A percentile compares a stretch with the other conserved stretches of the same genome.
Evolutionary conservation across 1,140 invertebrate species (phyloP).

Genomic region (Temnothorax nylanderi): DNA sequence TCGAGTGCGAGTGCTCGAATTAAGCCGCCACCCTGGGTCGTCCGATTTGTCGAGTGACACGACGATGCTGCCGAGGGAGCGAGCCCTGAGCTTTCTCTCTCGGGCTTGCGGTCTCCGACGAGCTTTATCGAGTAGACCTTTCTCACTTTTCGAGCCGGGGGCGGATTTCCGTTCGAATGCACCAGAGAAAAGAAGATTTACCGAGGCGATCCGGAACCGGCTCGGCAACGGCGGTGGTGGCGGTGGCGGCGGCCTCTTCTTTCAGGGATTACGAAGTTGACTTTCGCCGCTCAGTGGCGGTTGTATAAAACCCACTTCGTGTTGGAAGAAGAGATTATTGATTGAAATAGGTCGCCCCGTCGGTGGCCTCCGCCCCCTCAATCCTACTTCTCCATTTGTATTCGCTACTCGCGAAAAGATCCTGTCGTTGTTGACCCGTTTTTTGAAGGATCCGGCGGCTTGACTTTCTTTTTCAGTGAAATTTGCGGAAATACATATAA

Average conservation of each 20-base stretch:
- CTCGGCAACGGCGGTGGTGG: slow-evolving; percentile 10
- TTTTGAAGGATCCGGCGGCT: slow-evolving; percentile 11
- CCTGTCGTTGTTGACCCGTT: slow-evolving; percentile 22
- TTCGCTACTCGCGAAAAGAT: slow-evolving; percentile 19
- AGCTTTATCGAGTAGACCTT: slow-evolving; percentile 58
- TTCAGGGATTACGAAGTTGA: slow-evolving; percentile 56
- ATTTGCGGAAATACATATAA: background rate
- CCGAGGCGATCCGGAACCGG: slow-evolving; percentile 49
- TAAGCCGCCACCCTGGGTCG: slow-evolving; percentile 23
- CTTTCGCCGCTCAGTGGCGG: slow-evolving; percentile 48
- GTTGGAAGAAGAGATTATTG: slow-evolving; percentile 54
- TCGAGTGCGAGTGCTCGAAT: slow-evolving; percentile 41
- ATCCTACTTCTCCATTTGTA: slow-evolving; percentile 43
- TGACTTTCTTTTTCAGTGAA: background rate
- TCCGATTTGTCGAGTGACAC: slow-evolving; percentile 46
- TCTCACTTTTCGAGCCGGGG: slow-evolving; percentile 45
- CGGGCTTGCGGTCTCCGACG: slow-evolving; percentile 26
- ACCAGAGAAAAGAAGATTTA: slow-evolving; percentile 51
- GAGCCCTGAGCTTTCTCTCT: background rate
- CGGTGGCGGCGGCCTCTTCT: slow-evolving; percentile 23
- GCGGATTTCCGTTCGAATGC: slow-evolving; percentile 52
- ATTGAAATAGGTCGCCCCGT: slow-evolving; percentile 49
- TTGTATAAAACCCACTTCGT: slow-evolving; percentile 56
- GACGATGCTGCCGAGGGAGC: background rate
- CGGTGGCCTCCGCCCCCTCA: slow-evolving; percentile 4